Conservation (phyloP, 2,797 vertebrate species). For the Thaleichthys pacificus region DNA sequence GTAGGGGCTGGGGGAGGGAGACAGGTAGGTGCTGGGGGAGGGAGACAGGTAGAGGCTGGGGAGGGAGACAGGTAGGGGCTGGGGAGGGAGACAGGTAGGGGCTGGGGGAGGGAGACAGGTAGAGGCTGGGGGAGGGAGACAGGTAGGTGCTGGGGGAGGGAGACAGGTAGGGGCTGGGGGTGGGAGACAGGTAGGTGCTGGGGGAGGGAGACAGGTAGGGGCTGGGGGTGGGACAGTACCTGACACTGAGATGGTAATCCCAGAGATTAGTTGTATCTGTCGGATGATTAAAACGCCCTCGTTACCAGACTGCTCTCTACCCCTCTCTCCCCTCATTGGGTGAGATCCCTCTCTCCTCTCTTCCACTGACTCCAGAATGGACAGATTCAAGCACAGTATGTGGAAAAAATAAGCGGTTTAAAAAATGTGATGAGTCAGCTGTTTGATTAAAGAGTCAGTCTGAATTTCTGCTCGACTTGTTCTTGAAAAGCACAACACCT, state of each 20-base stretch:
- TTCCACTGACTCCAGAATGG: neutral
- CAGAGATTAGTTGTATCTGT: slow-evolving; percentile 12
- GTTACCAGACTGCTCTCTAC: neutral
- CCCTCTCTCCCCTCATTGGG: neutral
- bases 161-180: slow-evolving; percentile 12
- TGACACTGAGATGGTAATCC: slow-evolving; percentile 27
- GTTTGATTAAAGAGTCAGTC: slow-evolving; percentile 6
- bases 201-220: neutral
- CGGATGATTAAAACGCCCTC: slow-evolving; percentile 23
- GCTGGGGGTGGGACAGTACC: slow-evolving; percentile 24
- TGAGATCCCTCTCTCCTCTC: neutral
- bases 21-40: too few species aligned
- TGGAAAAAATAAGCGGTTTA: slow-evolving; percentile 1
- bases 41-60: too few species aligned
- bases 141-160: slow-evolving; percentile 53
- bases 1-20: slow-evolving; percentile 33
- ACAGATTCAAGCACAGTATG: neutral
- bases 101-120: too few species aligned
- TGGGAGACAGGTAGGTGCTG: slow-evolving; percentile 43
- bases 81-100: too few species aligned
- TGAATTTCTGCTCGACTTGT: slow-evolving; percentile 9
- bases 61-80: too few species aligned
- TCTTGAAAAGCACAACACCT: slow-evolving; percentile 21
- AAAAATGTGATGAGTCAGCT: neutral
- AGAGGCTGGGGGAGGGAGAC: slow-evolving; percentile 20